These are phyloP conservation scores for Psettodes erumei DNA, from an alignment of 2,113 vertebrate species.

Conservation along the genomic window DNA sequence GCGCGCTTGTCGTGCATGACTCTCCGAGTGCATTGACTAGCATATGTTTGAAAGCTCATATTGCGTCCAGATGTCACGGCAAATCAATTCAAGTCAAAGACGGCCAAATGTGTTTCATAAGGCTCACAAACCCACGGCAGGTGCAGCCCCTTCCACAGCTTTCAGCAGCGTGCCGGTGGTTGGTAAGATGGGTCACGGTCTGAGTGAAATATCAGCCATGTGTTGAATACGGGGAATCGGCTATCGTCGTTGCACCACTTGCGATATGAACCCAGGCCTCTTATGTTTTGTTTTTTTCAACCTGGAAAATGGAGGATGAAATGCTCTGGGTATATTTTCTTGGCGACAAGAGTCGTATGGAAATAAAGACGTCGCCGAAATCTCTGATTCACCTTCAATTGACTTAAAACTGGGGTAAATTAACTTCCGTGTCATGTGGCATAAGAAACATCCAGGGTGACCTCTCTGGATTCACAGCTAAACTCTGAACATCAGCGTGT, in stretches of 20 bases:
- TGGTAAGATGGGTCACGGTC: conserved; percentile 30
- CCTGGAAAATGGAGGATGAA: neutral
- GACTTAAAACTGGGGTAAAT: neutral
- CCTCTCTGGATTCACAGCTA: neutral
- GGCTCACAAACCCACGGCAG: conserved; percentile 64
- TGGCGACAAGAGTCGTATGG: neutral
- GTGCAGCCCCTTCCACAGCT: conserved; percentile 67
- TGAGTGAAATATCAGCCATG: conserved; percentile 21
- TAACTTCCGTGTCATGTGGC: neutral
- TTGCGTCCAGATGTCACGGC: conserved; percentile 85
- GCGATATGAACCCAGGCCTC: neutral
- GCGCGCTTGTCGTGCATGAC: conserved; percentile 56
- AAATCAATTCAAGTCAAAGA: conserved; percentile 84
- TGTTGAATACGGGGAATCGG: conserved; percentile 21
- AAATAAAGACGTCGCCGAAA: neutral
- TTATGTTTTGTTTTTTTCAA: neutral
- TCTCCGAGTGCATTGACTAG: conserved; percentile 59
- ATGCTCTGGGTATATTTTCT: neutral
- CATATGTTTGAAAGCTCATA: conserved; percentile 80
- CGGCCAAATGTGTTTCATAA: conserved; percentile 83
- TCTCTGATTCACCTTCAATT: neutral
- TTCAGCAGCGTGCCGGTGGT: conserved; percentile 52
- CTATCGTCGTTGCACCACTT: neutral
- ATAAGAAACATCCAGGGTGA: neutral
- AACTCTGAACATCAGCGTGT: no score